Conservation (phyloP, 2,113 vertebrate species). For the Mormoops blainvillei region DNA sequence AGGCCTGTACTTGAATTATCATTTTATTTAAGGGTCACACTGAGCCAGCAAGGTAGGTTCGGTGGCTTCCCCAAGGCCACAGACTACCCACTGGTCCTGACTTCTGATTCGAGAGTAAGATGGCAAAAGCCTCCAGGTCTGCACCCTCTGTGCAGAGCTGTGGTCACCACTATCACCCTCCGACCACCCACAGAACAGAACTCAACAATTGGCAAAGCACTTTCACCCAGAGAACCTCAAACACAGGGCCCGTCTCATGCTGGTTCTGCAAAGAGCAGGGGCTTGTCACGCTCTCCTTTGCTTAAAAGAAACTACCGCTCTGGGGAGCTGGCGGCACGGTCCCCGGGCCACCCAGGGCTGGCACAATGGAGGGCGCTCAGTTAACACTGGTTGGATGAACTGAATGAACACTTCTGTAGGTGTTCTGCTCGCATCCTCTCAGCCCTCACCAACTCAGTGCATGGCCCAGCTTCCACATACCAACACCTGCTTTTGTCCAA, state of each 20-base stretch:
- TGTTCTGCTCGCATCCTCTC: neutral
- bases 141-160: neutral
- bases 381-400: rapidly evolving
- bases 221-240: neutral
- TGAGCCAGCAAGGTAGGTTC: neutral
- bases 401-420: neutral
- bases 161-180: neutral
- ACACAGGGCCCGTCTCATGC: neutral
- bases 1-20: neutral
- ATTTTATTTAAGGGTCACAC: neutral
- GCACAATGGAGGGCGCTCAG: neutral
- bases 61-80: neutral
- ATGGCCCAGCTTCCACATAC: neutral
- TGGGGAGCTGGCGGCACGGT: neutral
- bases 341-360: neutral
- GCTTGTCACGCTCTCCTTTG: neutral
- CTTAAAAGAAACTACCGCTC: neutral
- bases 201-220: neutral
- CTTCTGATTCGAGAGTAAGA: neutral
- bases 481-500: neutral
- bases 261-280: neutral
- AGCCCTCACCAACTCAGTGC: neutral
- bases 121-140: neutral
- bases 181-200: neutral
- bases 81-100: neutral